A percentile compares a stretch with the other conserved stretches of the same genome.
These are phyloP conservation scores for Sus cebifrons DNA, from an alignment of 2,797 vertebrate genomes.

Conservation along the genomic window DNA sequence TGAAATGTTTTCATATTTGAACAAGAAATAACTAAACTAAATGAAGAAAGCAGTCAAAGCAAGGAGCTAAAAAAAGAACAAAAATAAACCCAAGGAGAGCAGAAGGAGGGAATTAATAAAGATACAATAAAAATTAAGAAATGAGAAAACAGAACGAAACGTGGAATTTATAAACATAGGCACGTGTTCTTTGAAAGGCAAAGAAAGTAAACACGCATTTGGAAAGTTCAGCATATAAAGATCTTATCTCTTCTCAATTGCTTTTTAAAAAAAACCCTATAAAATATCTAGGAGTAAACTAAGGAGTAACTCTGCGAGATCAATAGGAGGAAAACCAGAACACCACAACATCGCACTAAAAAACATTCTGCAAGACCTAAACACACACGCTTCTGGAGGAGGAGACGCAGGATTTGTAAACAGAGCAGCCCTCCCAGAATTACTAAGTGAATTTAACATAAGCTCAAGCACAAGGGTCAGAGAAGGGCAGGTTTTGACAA, in stretches of 20 bases:
- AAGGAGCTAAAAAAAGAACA: conserved; percentile 6
- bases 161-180: conserved; percentile 2
- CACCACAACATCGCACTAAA: not conserved
- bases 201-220: not conserved
- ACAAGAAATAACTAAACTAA: conserved; percentile 58
- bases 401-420: not conserved
- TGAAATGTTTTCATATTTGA: conserved; percentile 65
- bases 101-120: not conserved
- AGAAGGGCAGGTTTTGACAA: not conserved
- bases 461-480: not conserved
- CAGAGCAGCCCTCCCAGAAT: not conserved
- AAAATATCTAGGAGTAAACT: conserved; percentile 18
- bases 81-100: not conserved
- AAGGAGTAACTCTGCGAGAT: not conserved
- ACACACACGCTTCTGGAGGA: not conserved
- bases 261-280: not conserved
- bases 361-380: conserved; percentile 52
- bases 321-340: not conserved
- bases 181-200: not conserved
- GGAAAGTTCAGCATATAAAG: not conserved
- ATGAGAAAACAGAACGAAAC: conserved; percentile 60
- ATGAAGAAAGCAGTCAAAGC: conserved; percentile 41
- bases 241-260: not conserved
- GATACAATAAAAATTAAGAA: conserved; percentile 59
- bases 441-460: not conserved